Evolutionary conservation across 2,797 vertebrate genomes (phyloP).

Genomic region (Crax fasciolata): DNA sequence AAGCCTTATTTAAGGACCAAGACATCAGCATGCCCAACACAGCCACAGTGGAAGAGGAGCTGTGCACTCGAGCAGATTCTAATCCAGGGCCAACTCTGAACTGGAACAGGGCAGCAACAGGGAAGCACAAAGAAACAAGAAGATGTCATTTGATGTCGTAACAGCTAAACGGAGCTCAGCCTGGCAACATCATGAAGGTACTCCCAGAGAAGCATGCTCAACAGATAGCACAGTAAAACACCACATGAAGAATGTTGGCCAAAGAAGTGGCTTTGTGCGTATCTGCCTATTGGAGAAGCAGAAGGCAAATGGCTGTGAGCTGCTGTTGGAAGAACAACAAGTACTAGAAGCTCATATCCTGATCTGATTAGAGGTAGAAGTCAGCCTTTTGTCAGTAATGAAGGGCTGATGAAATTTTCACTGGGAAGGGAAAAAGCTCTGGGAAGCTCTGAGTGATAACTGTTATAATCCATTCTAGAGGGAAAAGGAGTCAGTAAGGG

Average conservation of each 20-base stretch:
- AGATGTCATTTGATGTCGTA: accelerated
- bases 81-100: neutral
- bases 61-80: neutral
- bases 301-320: neutral
- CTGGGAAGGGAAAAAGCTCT: neutral
- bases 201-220: neutral
- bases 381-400: neutral
- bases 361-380: neutral
- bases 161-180: neutral
- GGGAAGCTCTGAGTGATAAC: neutral
- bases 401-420: neutral
- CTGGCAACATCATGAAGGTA: accelerated
- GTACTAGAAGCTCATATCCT: neutral
- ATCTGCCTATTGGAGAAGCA: neutral
- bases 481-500: accelerated
- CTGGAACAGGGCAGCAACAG: neutral
- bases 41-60: neutral
- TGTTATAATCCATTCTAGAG: no score
- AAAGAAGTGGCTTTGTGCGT: neutral
- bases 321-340: neutral
- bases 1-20: neutral
- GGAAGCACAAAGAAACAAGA: neutral
- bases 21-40: neutral
- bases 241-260: neutral
- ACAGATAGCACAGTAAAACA: neutral